Evolutionary conservation across 2,888 invertebrate species (phyloP).

Genomic region (Oligia latruncula): DNA sequence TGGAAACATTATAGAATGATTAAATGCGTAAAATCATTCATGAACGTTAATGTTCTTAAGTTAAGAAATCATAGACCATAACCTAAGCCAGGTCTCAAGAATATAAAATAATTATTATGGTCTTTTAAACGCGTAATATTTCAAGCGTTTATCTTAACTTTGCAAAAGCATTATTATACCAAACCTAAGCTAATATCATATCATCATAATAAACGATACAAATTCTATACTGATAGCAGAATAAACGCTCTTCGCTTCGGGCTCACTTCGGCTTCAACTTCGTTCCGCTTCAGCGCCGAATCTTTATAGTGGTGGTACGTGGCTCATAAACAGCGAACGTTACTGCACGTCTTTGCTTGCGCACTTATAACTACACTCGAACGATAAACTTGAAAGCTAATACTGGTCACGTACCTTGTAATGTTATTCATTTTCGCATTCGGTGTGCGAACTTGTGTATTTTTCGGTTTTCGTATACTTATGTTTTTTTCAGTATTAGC

Average conservation of each 20-base stretch:
- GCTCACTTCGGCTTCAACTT: neutral
- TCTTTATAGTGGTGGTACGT: slow-evolving; percentile 43
- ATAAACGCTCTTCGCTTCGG: slow-evolving; percentile 8
- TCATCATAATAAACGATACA: slow-evolving; percentile 24
- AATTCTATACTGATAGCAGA: slow-evolving; percentile 26
- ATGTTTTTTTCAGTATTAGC: neutral
- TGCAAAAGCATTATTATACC: slow-evolving; percentile 26
- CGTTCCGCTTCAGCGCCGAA: slow-evolving; percentile 3
- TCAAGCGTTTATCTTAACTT: slow-evolving; percentile 12
- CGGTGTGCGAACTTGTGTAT: neutral
- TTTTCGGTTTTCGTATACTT: neutral
- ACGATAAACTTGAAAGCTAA: slow-evolving; percentile 55
- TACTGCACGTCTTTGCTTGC: slow-evolving; percentile 39
- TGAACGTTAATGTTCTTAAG: neutral
- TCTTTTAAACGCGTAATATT: slow-evolving; percentile 6
- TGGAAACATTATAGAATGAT: too few species aligned
- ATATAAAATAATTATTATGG: neutral
- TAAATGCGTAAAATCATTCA: neutral
- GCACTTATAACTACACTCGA: slow-evolving; percentile 34
- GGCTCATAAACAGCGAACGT: slow-evolving; percentile 37
- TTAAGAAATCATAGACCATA: neutral
- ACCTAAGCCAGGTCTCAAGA: neutral
- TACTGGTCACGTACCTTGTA: slow-evolving; percentile 35
- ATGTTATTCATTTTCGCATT: neutral
- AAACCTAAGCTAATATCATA: slow-evolving; percentile 21